Percentiles rank a stretch among this genome's conserved stretches.
Evolutionary conservation across 2,888 invertebrate species (phyloP).

Genomic region (Abrostola tripartita): DNA sequence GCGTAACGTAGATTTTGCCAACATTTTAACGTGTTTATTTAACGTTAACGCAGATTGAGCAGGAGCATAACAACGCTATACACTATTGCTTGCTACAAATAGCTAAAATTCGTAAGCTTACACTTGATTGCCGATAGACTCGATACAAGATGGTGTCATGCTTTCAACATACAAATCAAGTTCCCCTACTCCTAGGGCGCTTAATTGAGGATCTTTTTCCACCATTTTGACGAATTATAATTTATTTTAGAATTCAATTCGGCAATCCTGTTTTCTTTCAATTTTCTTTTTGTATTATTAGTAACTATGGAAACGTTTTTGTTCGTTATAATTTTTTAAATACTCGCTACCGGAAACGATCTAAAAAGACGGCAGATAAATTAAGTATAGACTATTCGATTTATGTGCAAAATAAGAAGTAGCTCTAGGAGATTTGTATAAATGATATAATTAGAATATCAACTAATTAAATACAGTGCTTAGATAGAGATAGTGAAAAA

Average conservation of each 20-base stretch:
- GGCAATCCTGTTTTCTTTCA: background rate
- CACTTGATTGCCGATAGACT: conserved; percentile 90
- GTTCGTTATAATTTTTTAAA: conserved; percentile 40
- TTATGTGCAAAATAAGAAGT: background rate
- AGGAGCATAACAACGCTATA: background rate
- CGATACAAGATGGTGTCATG: conserved; percentile 90
- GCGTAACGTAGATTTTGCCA: too few relatives aligned
- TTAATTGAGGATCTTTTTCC: conserved; percentile 80
- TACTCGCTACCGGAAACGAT: conserved; percentile 38
- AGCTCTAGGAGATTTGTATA: too few relatives aligned
- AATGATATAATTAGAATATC: too few relatives aligned
- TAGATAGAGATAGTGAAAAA: too few relatives aligned
- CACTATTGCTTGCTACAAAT: background rate
- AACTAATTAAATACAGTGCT: too few relatives aligned
- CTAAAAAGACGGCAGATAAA: background rate
- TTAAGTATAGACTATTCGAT: background rate
- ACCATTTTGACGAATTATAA: conserved; percentile 76
- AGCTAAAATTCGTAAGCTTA: conserved; percentile 55
- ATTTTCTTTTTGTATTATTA: background rate
- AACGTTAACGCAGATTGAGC: too few relatives aligned
- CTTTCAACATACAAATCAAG: conserved; percentile 92
- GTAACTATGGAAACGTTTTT: conserved; percentile 41
- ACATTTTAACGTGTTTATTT: too few relatives aligned
- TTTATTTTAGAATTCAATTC: background rate
- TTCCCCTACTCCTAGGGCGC: conserved; percentile 91